Evolutionary conservation across 1,140 invertebrate species (phyloP).

Genomic region (Cotesia vestalis): DNA sequence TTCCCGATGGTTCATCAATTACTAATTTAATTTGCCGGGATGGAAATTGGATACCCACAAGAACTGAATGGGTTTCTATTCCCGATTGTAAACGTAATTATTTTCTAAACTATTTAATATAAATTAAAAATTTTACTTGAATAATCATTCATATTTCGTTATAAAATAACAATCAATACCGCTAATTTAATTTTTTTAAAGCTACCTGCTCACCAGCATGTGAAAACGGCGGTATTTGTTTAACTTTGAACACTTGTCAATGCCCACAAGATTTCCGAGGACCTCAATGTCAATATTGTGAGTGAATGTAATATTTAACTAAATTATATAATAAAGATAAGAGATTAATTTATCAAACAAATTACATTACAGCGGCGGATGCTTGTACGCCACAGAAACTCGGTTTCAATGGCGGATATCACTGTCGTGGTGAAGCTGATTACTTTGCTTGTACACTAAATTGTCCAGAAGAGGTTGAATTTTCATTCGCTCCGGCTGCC

Average conservation of each 20-base stretch:
- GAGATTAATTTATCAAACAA: neutral
- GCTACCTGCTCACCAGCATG: conserved; percentile 79
- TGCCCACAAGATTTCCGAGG: conserved; percentile 78
- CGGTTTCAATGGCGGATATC: conserved; percentile 79
- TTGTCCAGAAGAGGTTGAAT: conserved; percentile 73
- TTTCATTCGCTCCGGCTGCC: conserved; percentile 70
- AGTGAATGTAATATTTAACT: conserved; percentile 52
- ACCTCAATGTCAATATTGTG: conserved; percentile 80
- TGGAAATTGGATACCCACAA: conserved; percentile 72
- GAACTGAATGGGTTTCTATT: conserved; percentile 68
- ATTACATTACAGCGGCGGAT: conserved; percentile 64
- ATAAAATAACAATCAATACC: no score
- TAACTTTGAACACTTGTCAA: conserved; percentile 78
- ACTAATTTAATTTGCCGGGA: conserved; percentile 72
- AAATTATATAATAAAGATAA: conserved; percentile 24
- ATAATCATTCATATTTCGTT: no score
- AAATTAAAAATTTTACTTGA: no score
- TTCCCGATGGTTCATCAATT: conserved; percentile 72
- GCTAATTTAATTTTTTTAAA: conserved; percentile 49
- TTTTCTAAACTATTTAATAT: conserved; percentile 4
- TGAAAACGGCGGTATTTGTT: conserved; percentile 79
- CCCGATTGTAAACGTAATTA: conserved; percentile 74
- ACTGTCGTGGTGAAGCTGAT: conserved; percentile 71
- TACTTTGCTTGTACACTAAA: conserved; percentile 71
- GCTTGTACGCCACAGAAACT: conserved; percentile 71